Conservation (phyloP, 2,888 invertebrate genomes). For the Serrognathus titanus region DNA sequence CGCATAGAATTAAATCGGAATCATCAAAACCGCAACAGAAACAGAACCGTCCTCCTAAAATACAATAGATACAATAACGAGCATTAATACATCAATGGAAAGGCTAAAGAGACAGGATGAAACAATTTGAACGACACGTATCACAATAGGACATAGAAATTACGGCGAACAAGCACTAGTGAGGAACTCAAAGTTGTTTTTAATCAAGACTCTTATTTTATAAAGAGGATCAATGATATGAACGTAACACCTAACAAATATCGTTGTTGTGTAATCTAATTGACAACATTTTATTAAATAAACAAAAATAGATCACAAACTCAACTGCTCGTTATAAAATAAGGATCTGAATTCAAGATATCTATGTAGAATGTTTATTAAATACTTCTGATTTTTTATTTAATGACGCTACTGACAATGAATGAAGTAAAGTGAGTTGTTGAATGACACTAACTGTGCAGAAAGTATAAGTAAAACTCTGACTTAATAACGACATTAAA, state of each 20-base stretch:
- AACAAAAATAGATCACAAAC: background rate
- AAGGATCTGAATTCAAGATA: background rate
- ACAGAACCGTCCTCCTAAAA: too few species aligned
- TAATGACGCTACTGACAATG: too few species aligned
- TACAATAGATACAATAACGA: background rate
- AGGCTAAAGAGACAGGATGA: background rate
- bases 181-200: background rate
- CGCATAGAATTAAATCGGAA: too few species aligned
- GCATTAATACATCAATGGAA: slow-evolving; percentile 1
- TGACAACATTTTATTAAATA: background rate
- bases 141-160: slow-evolving; percentile 2
- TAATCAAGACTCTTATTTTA: slow-evolving; percentile 6
- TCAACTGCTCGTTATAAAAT: slow-evolving; percentile 3
- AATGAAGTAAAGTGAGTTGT: too few species aligned
- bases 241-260: slow-evolving; percentile 10
- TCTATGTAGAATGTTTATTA: too few species aligned
- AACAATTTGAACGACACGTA: background rate
- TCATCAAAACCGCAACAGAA: too few species aligned
- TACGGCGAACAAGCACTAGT: background rate
- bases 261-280: background rate
- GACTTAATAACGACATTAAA: too few species aligned
- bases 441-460: too few species aligned
- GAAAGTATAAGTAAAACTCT: too few species aligned
- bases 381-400: too few species aligned
- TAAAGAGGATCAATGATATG: slow-evolving; percentile 6